Percentiles rank a stretch among this genome's conserved stretches.
These are phyloP conservation scores for Pocillopora meandrina DNA, from an alignment of 92 coral and sea anemone species.

Conservation along the genomic window DNA sequence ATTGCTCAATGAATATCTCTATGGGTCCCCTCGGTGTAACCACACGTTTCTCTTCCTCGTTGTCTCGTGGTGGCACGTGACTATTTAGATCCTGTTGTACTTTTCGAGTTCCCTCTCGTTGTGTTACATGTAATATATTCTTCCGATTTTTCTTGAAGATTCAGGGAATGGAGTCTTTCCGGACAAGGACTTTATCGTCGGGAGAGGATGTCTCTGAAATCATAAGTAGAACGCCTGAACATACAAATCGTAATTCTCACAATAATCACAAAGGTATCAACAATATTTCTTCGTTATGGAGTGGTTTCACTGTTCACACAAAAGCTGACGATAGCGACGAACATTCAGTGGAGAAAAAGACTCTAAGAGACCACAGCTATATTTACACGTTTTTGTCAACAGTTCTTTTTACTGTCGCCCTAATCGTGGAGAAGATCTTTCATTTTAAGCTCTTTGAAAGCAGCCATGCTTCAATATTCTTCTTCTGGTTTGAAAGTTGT, in stretches of 20 bases:
- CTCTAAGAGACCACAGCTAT: conserved; percentile 9
- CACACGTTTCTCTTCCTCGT: too few relatives aligned
- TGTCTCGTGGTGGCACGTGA: too few relatives aligned
- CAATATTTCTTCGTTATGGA: neutral
- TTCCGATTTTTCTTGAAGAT: too few relatives aligned
- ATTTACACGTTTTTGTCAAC: conserved; percentile 27
- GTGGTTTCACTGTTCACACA: neutral
- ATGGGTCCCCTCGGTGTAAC: too few relatives aligned
- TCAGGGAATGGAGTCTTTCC: conserved; percentile 20
- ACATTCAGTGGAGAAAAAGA: conserved; percentile 21
- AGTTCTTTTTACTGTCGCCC: neutral
- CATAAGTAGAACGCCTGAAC: conserved; percentile 16
- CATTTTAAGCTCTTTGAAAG: conserved; percentile 6
- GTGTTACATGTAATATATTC: too few relatives aligned
- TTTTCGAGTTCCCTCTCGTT: too few relatives aligned
- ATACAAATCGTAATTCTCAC: neutral
- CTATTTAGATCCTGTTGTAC: too few relatives aligned
- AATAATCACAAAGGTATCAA: neutral
- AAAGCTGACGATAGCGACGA: conserved; percentile 25
- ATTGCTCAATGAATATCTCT: too few relatives aligned
- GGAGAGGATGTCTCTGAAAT: conserved; percentile 21
- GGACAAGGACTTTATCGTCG: conserved; percentile 29
- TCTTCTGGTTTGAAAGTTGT: conserved; percentile 44
- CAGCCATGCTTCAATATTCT: conserved; percentile 22
- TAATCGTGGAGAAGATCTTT: conserved; percentile 27